Conservation (phyloP, 2,113 vertebrate species). For the Polypterus senegalus region DNA sequence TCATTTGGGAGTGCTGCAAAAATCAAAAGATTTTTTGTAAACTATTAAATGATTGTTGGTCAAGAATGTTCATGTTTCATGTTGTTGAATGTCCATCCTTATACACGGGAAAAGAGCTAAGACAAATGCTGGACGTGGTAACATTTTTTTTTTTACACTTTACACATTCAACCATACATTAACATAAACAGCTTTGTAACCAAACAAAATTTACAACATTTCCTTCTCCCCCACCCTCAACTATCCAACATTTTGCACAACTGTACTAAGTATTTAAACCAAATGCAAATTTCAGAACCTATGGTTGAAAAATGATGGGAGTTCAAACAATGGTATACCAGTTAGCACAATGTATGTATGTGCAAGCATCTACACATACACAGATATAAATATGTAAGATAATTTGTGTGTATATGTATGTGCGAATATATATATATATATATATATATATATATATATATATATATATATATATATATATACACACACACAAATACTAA, state of each 20-base stretch:
- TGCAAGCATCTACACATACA: slow-evolving; percentile 1
- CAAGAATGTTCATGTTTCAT: slow-evolving; percentile 13
- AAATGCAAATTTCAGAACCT: slow-evolving; percentile 38
- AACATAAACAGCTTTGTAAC: slow-evolving; percentile 43
- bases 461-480: no score
- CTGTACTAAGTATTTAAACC: slow-evolving; percentile 37
- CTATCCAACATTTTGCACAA: slow-evolving; percentile 35
- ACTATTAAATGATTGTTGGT: neutral
- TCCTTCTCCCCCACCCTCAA: slow-evolving; percentile 13
- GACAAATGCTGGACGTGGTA: slow-evolving; percentile 39
- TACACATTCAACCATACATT: slow-evolving; percentile 64
- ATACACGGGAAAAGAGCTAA: slow-evolving; percentile 51
- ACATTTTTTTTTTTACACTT: slow-evolving; percentile 49
- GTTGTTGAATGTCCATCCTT: slow-evolving; percentile 70
- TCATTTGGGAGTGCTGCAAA: neutral
- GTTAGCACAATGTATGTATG: slow-evolving; percentile 28
- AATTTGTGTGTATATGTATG: neutral
- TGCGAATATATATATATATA: no score
- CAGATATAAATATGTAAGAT: neutral
- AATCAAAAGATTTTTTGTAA: neutral
- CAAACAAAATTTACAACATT: slow-evolving; percentile 42
- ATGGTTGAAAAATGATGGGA: slow-evolving; percentile 57
- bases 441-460: no score
- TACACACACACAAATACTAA: no score
- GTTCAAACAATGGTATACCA: slow-evolving; percentile 88